Evolutionary conservation across 2,888 invertebrate genomes (phyloP).

Genomic region (Mimachlamys varia): DNA sequence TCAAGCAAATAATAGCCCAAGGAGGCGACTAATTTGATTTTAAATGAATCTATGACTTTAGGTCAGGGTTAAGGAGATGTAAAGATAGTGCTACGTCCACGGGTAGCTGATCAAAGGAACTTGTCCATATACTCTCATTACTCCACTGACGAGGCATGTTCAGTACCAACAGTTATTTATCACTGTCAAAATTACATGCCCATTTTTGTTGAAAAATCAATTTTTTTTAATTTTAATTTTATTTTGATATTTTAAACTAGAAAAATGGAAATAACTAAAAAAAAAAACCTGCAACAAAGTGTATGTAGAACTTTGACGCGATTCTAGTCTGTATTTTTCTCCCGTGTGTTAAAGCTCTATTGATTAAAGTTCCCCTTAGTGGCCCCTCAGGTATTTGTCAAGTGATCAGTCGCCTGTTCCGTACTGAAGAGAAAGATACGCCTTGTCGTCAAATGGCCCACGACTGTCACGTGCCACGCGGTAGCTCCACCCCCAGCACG

Average conservation of each 20-base stretch:
- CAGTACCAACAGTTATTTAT: conserved; percentile 1
- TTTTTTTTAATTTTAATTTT: not conserved
- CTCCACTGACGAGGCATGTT: not conserved
- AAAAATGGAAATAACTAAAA: not conserved
- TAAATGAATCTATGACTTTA: not conserved
- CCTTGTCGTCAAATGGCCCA: conserved; percentile 36
- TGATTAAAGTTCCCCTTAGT: not conserved
- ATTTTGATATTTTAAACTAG: not conserved
- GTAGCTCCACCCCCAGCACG: not conserved
- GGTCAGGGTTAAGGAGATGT: conserved; percentile 11
- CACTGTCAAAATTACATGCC: not conserved
- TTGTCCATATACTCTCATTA: not conserved
- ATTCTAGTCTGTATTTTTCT: not conserved
- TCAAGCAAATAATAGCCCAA: not conserved
- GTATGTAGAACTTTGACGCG: not conserved
- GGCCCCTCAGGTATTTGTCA: conserved; percentile 28
- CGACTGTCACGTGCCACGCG: conserved; percentile 4
- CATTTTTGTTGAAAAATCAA: not conserved
- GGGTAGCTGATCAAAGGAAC: not conserved
- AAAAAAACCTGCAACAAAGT: not conserved
- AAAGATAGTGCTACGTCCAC: not conserved
- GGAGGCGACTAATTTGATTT: conserved; percentile 28
- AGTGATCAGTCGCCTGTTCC: not conserved
- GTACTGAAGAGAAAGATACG: not conserved
- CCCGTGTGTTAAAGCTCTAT: not conserved